Conservation (phyloP, 2,888 invertebrate genomes). For the Teleiodes luculella region DNA sequence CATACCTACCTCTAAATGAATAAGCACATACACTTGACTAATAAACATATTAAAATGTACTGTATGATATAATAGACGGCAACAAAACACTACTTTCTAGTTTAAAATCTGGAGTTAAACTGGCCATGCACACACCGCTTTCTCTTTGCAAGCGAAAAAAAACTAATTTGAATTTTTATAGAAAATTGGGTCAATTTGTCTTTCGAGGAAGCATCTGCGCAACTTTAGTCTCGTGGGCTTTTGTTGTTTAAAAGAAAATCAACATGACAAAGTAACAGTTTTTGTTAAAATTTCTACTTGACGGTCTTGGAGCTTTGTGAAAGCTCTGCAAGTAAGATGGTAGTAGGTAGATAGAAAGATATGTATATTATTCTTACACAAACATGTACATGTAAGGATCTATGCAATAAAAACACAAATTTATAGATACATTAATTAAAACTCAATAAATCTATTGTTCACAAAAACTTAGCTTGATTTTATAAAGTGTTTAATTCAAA, state of each 20-base stretch:
- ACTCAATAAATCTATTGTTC: no score
- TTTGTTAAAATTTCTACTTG: constrained; percentile 19
- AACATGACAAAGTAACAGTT: constrained; percentile 12
- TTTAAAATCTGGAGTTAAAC: constrained; percentile 53
- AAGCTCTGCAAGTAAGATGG: no score
- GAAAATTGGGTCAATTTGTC: constrained; percentile 62
- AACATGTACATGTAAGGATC: no score
- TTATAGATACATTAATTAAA: no score
- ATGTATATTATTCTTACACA: no score
- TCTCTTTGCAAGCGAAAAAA: constrained; percentile 68
- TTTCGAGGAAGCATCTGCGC: constrained; percentile 56
- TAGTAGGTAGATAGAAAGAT: no score
- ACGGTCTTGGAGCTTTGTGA: no score
- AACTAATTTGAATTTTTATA: constrained; percentile 73
- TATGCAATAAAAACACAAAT: no score
- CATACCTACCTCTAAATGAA: not conserved
- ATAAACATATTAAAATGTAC: constrained; percentile 3
- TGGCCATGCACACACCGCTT: constrained; percentile 51
- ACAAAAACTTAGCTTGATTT: no score
- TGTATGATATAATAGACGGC: constrained; percentile 2
- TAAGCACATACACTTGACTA: not conserved
- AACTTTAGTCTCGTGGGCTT: constrained; percentile 33
- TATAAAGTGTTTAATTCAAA: no score
- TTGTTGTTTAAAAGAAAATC: constrained; percentile 18
- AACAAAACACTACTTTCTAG: constrained; percentile 59